Evolutionary conservation across 2,797 vertebrate genomes (phyloP), one percentile per base, ranked within the genome.

Genomic region (Craterocephalus amniculus): DNA sequence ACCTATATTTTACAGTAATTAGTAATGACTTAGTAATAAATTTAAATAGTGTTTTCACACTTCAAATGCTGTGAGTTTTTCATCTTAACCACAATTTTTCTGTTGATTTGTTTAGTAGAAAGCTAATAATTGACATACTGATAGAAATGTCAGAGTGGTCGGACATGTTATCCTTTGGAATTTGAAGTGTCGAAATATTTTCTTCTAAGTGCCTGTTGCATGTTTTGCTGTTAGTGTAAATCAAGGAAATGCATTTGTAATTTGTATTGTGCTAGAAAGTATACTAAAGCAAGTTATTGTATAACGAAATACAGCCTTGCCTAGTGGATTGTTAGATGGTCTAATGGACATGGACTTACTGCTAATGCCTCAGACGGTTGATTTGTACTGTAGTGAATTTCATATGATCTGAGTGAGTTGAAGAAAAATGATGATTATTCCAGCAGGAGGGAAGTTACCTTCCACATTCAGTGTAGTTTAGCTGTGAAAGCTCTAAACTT

Each of bases 391-490:
- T 56, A 40, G 11, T 55, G 16, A 67, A 43, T 0, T 11, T 49
- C 26, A 57, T 14, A 6, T 60, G 22, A 35, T 64, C 20, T 12
- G 58, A 80, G 27, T 26, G 62, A 78, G 58, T 68, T 67, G 59
- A 1, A 31, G 43, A 58, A 36, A 58, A 27, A 59, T 65, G 76
- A 65, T 32, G 43, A 51, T 26, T 27, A 67, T 24, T 62, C 43
- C 20, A 67, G 12, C 13, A 51, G 20, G 35, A 64, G 36, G 55
- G 76, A 74, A 40, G 20, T 66, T 32, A 24, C 34, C 57, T 48
- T 61, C 26, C 35, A 36, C 7, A 36, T 10, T 6, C 35, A 36
- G 35, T 74, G 51, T n/a, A 67, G 65, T 72, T 68, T 82, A 59
- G 58, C 74, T 70, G 24, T 27, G 40, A 61, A 60, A 51, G 32